Evolutionary conservation across 2,888 invertebrate genomes (phyloP).

Genomic region (Ethmia dodecea): DNA sequence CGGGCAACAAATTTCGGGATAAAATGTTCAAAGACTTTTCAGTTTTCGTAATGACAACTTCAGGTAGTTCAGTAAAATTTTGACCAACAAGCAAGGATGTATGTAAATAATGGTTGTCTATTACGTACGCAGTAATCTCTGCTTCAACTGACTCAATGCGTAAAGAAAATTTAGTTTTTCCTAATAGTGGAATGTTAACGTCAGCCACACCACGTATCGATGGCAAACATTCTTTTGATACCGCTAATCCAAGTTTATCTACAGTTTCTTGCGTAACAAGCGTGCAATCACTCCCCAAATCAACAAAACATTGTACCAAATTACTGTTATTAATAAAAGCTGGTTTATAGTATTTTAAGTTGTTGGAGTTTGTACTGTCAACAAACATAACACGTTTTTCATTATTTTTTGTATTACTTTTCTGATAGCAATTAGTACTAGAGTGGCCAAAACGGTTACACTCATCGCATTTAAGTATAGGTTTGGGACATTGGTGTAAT

Average conservation of each 20-base stretch:
- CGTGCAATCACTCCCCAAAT: constrained; percentile 7
- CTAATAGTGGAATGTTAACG: neutral
- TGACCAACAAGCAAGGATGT: constrained; percentile 1
- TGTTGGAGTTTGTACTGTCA: constrained; percentile 1
- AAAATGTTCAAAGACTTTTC: constrained; percentile 3
- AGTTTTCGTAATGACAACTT: constrained; percentile 5
- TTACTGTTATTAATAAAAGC: constrained; percentile 3
- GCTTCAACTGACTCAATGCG: constrained; percentile 2
- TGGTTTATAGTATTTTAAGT: constrained; percentile 7
- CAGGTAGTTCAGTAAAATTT: constrained; percentile 4
- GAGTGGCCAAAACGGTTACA: constrained; percentile 5
- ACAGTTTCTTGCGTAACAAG: neutral
- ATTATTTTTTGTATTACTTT: constrained; percentile 1
- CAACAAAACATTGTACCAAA: constrained; percentile 4
- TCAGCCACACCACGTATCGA: neutral
- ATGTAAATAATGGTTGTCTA: constrained; percentile 1
- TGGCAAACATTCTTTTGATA: neutral
- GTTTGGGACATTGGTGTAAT: constrained; percentile 1
- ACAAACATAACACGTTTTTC: constrained; percentile 4
- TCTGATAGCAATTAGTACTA: neutral
- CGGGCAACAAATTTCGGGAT: neutral
- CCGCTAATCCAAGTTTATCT: neutral
- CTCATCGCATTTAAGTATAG: constrained; percentile 4
- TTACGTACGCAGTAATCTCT: constrained; percentile 1
- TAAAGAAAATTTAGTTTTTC: neutral